Percentiles rank a stretch among this genome's conserved stretches.
These are phyloP conservation scores for Caenorhabditis uteleia DNA, from an alignment of 2,888 invertebrate species.

Conservation along the genomic window DNA sequence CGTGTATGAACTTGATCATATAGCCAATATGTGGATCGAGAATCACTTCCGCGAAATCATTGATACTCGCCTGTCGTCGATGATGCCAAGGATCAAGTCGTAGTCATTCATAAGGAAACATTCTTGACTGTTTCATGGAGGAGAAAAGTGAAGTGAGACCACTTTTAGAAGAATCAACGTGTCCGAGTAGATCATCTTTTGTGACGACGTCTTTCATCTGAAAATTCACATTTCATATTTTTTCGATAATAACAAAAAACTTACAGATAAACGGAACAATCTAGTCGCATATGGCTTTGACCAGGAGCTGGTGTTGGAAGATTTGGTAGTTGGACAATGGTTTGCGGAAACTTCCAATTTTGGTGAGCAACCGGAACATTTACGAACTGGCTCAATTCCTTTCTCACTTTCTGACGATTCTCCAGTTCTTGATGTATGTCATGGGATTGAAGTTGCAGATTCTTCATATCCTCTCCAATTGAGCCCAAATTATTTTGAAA, in stretches of 20 bases:
- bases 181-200: slow-evolving; percentile 86
- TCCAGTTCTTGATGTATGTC: slow-evolving; percentile 77
- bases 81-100: slow-evolving; percentile 87
- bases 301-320: slow-evolving; percentile 94
- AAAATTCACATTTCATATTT: slow-evolving; percentile 83
- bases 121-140: slow-evolving; percentile 95
- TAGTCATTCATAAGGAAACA: slow-evolving; percentile 99
- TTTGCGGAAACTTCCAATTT: slow-evolving; percentile 94
- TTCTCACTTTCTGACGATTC: slow-evolving; percentile 90
- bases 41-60: slow-evolving; percentile 77
- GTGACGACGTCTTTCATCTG: slow-evolving; percentile 89
- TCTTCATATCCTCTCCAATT: slow-evolving; percentile 94
- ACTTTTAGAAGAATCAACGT: slow-evolving; percentile 59
- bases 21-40: slow-evolving; percentile 74
- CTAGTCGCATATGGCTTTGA: slow-evolving; percentile 90
- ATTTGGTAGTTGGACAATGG: slow-evolving; percentile 98
- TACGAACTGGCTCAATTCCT: slow-evolving; percentile 95
- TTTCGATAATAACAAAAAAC: too few species aligned
- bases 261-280: slow-evolving; percentile 86
- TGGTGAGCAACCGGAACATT: slow-evolving; percentile 96
- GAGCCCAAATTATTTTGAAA: slow-evolving; percentile 89
- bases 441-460: slow-evolving; percentile 73
- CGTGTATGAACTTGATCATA: slow-evolving; percentile 93
- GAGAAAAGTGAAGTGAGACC: too few species aligned
- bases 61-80: slow-evolving; percentile 75